Percentiles rank a stretch among this genome's conserved stretches.
These are phyloP conservation scores for Spisula subtruncata DNA, from an alignment of 2,888 invertebrate species.

Conservation along the genomic window DNA sequence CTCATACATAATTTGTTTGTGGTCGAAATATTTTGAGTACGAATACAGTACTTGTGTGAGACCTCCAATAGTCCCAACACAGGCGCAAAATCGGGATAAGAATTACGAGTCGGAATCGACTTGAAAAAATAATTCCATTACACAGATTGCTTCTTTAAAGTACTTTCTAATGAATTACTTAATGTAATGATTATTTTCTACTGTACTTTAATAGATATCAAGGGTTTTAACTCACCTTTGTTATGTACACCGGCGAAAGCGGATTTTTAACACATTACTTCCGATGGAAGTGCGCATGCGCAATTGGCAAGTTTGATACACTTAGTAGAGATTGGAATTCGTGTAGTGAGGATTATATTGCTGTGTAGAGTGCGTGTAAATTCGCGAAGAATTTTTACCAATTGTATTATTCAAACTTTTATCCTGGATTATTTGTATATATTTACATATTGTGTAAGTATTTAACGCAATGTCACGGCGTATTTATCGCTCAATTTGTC, in stretches of 20 bases:
- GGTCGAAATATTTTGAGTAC: conserved; percentile 8
- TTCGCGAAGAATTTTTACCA: conserved; percentile 26
- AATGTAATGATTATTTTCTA: background rate
- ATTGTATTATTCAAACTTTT: conserved; percentile 27
- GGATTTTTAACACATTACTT: conserved; percentile 46
- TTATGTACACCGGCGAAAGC: conserved; percentile 28
- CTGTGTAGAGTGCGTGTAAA: conserved; percentile 37
- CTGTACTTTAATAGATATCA: background rate
- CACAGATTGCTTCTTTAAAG: background rate
- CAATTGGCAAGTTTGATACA: conserved; percentile 33
- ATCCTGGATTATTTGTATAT: conserved; percentile 33
- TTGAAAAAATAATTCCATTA: background rate
- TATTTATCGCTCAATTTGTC: background rate
- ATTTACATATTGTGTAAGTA: conserved; percentile 31
- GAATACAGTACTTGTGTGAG: conserved; percentile 17
- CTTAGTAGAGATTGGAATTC: conserved; percentile 49
- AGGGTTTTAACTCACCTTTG: conserved; percentile 40
- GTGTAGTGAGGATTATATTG: conserved; percentile 37
- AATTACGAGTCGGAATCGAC: background rate
- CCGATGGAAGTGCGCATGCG: conserved; percentile 60
- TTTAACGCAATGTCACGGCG: background rate
- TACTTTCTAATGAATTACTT: background rate
- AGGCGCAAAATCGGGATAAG: background rate
- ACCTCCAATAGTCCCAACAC: conserved; percentile 31
- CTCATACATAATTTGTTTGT: background rate